Evolutionary conservation across 2,888 invertebrate genomes (phyloP), one percentile per base, ranked within the genome.

Genomic region (Synanthedon myopaeformis): DNA sequence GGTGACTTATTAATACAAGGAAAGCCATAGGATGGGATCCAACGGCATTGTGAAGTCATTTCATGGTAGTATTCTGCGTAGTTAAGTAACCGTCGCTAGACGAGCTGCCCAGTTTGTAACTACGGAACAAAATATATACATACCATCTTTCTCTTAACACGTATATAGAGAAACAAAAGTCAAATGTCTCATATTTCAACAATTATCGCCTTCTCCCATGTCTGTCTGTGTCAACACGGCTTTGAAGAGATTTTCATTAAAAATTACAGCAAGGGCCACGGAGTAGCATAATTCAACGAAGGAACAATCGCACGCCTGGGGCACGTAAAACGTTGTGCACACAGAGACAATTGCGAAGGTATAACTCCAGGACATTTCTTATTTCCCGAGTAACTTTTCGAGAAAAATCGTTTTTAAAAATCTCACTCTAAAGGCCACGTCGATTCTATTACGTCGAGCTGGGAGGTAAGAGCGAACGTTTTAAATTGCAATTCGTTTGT

Each of bases 261-360:
- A 66, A 66, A 67, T 66, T 61, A 63, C 62, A 61, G 59, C 57
- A 54, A 61, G 62, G 60, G 58, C 54, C 57, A 54, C 55, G 54
- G 56, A 54, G 53, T 52, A 65, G 60, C 56, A 58, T 57, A 56
- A 56, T 60, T 64, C 62, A 61, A 60, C 59, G 59, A 53, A 56
- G 60, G 56, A 64, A 64, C 63, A 67, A 76, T 72, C 61, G 69
- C 65, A 57, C 69, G 57, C 69, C 45, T 42, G 66, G 65, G 71
- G 58, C 42, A 61, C 59, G 64, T 71, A 63, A 70, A 68, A 62
- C 59, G 60, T 57, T 59, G 61, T 57, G 52, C 52, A 57, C 57
- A 61, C 55, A 57, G 55, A 59, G 56, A 57, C 58, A 57, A 61
- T 59, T 61, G 61, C 59, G 63, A 69, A 62, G 63, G 60, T 62